Base-by-base conservation (phyloP, 2,113 vertebrate genomes). In the Labeo rohita region DNA sequence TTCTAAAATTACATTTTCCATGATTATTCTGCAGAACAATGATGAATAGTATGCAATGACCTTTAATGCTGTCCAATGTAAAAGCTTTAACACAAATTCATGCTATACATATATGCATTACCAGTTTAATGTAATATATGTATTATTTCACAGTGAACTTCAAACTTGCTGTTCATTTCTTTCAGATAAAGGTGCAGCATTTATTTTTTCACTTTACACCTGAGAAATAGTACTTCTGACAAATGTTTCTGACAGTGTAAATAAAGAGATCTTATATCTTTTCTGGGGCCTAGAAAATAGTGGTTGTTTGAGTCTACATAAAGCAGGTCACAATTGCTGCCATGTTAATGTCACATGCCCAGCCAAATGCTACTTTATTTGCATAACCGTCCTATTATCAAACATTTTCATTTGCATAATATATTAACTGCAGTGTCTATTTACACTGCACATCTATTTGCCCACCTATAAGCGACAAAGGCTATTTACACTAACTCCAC, bases 1-100 rank as follows among this genome's bases (percentile, higher is more conserved):
- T 73, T 86, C 77, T 82, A 78, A 34, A 84, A 86, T 86, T 87
- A 81, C 66, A 87, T 75, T 90, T 90, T 89, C 85, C 87, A 43
- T 84, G 76, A 83, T 77, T 70, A 88, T 85, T 15, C 49, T 77
- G 75, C 13, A 50, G 13, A 77, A 73, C 70, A 73, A 73, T 73
- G 39, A 45, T 45, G 68, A 72, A 72, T 45, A 11, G 68, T 45
- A 4, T 28, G 28, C 2, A 63, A 73, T 73, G 9, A 73, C 18
- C 43, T 73, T 45, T 10, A 21, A 39, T 45, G 39, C 16, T 45
- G 70, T 72, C 39, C 18, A 45, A 0, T 7, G 4, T 73, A 43
- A 73, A 5, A n/a, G 39, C 9, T 73, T 73, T 73, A 12, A 45
- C 9, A 73, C 5, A 45, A 73, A 73, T 43, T n/a, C 68, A 72